A percentile compares a stretch with the other conserved stretches of the same genome.
Conservation (phyloP, 1,140 invertebrate genomes). For the Solenopsis fugax region DNA sequence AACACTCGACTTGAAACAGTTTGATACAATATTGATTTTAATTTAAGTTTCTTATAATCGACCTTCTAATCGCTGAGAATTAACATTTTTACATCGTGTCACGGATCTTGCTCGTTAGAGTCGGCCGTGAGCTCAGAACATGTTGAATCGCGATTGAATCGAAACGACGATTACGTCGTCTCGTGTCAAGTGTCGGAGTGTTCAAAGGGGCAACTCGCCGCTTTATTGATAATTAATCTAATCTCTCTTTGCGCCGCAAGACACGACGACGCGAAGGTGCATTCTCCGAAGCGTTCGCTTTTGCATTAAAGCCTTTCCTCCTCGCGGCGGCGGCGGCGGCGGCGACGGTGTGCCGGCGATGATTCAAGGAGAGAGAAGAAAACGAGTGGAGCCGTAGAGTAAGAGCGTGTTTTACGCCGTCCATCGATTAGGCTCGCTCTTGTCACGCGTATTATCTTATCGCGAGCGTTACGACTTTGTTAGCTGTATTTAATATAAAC, state of each 20-base stretch:
- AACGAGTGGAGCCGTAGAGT: slow-evolving; percentile 8
- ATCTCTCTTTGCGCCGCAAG: slow-evolving; percentile 51
- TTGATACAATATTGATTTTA: background rate
- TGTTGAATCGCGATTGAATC: slow-evolving; percentile 55
- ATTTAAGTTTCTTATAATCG: background rate
- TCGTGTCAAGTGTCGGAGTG: slow-evolving; percentile 33
- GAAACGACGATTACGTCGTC: slow-evolving; percentile 47
- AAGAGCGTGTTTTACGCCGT: slow-evolving; percentile 47
- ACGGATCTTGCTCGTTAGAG: slow-evolving; percentile 9
- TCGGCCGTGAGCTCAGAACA: slow-evolving; percentile 8
- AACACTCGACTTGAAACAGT: background rate
- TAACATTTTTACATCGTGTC: background rate
- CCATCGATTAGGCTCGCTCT: slow-evolving; percentile 54
- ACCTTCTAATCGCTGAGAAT: background rate
- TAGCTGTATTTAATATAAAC: slow-evolving; percentile 46
- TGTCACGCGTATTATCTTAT: slow-evolving; percentile 63
- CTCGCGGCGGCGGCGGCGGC: too few relatives aligned
- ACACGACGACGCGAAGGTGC: slow-evolving; percentile 27
- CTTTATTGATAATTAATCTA: slow-evolving; percentile 66
- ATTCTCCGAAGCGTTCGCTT: slow-evolving; percentile 44
- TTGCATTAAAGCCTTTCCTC: slow-evolving; percentile 43
- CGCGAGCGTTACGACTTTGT: slow-evolving; percentile 67
- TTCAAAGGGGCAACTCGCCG: slow-evolving; percentile 48
- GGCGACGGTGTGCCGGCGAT: slow-evolving; percentile 24
- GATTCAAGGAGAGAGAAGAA: slow-evolving; percentile 50